A percentile compares a stretch with the other conserved stretches of the same genome.
Evolutionary conservation across 2,797 vertebrate species (phyloP).

Genomic region (Anabacerthia variegaticeps): DNA sequence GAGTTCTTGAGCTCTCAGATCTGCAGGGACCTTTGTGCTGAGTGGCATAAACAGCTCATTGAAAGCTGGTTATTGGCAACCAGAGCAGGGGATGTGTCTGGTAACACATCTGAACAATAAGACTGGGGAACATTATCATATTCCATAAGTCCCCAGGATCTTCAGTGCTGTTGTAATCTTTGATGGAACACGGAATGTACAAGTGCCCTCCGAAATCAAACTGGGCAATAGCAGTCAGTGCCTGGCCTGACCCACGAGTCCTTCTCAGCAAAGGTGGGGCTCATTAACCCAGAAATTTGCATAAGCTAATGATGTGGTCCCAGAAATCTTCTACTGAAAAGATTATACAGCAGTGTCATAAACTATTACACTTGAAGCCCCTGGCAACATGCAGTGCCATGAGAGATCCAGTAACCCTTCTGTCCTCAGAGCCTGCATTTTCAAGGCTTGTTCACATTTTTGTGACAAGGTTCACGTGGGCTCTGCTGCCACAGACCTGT

Average conservation of each 20-base stretch:
- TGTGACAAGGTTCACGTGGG: too few species aligned
- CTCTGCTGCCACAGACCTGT: not conserved
- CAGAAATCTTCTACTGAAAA: not conserved
- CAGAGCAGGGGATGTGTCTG: not conserved
- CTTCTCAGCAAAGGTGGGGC: not conserved
- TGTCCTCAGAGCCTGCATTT: not conserved
- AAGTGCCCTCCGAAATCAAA: not conserved
- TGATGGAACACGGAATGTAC: not conserved
- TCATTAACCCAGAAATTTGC: not conserved
- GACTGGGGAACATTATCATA: not conserved
- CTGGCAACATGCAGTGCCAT: fast-evolving
- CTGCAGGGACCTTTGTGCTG: not conserved
- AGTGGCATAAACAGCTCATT: not conserved
- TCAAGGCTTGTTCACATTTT: fast-evolving
- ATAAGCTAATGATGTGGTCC: not conserved
- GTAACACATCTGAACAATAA: not conserved
- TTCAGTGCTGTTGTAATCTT: not conserved
- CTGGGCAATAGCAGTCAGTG: not conserved
- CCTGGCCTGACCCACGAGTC: not conserved
- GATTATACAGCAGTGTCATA: fast-evolving
- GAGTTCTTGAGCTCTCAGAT: not conserved
- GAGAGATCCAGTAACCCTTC: not conserved
- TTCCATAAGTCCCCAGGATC: not conserved
- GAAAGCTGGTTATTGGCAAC: not conserved
- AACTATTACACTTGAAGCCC: not conserved